Evolutionary conservation across 1,140 invertebrate genomes (phyloP), one percentile per base, ranked within the genome.

Genomic region (Drosophila aff.): DNA sequence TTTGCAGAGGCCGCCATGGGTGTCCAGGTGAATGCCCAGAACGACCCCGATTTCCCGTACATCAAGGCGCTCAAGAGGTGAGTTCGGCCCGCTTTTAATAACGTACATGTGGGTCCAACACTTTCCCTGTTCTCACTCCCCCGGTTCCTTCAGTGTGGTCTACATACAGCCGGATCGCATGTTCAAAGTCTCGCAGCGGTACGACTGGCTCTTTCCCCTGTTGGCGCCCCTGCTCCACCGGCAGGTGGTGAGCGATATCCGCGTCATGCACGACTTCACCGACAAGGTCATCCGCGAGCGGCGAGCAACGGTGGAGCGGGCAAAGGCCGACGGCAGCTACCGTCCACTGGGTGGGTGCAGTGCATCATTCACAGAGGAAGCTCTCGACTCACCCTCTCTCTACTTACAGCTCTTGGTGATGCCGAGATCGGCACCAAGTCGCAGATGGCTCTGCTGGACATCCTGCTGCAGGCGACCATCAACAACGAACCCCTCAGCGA

Each of bases 391-490:
- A 28, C 18, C 15, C 11, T 47, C 23, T 38, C 13, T 16, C 15
- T 36, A 4, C 23, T 40, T 36, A 15, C 61, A 89, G 85, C 66
- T 69, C 61, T 90, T 23, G 85, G 78, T 0, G 81, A 89, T 69
- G 67, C 36, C 2, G 82, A 82, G 7, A 73, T 82, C 3, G 94
- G 93, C 58, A 85, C 92, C 0, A 95, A 94, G 77, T 96, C 95
- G 49, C 94, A 95, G 74, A 93, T 96, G 62, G 96, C 96, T 8
- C 96, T 98, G 92, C 93, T 98, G 78, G 97, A 98, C 93, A 92
- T 97, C 46, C 90, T 98, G 10, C 93, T 98, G 5, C 93, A 96
- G 80, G 93, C 94, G 41, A 94, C 94, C 64, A 92, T 94, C 8
- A 94, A 95, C 73, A 95, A 94, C 6, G 86, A 93, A 40, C 92